These are phyloP conservation scores for Solenopsis fugax DNA, from an alignment of 1,140 invertebrate genomes.

Conservation along the genomic window DNA sequence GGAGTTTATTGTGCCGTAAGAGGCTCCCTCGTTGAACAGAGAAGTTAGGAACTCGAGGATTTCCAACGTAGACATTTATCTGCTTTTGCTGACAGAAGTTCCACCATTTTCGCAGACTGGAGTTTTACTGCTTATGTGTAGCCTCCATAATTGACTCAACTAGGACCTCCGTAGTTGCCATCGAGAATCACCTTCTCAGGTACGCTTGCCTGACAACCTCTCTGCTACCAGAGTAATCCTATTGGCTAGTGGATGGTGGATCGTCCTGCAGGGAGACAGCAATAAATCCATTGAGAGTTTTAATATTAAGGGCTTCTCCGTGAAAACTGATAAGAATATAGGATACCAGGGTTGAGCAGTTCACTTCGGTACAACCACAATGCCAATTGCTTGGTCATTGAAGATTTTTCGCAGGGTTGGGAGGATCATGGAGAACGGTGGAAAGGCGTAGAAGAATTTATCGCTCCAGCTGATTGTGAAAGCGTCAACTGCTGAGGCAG, in stretches of 20 bases:
- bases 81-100: neutral
- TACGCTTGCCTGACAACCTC: slow-evolving; percentile 52
- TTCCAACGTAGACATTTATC: neutral
- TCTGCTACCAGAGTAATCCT: slow-evolving; percentile 69
- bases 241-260: slow-evolving; percentile 66
- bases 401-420: slow-evolving; percentile 9
- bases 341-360: slow-evolving; percentile 63
- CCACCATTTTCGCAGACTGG: neutral
- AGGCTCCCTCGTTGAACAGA: neutral
- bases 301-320: slow-evolving; percentile 37
- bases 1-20: slow-evolving; percentile 16
- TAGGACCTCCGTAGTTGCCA: neutral
- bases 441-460: slow-evolving; percentile 38
- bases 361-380: neutral
- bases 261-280: slow-evolving; percentile 63
- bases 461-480: slow-evolving; percentile 17
- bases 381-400: neutral
- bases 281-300: slow-evolving; percentile 62
- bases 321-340: slow-evolving; percentile 33
- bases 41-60: slow-evolving; percentile 66
- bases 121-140: slow-evolving; percentile 36
- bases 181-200: neutral
- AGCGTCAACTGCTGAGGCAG: slow-evolving; percentile 1
- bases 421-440: slow-evolving; percentile 35
- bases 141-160: slow-evolving; percentile 3